Evolutionary conservation across 2,888 invertebrate species (phyloP), one percentile per base, ranked within the genome.

Genomic region (Linnaemya tessellans): DNA sequence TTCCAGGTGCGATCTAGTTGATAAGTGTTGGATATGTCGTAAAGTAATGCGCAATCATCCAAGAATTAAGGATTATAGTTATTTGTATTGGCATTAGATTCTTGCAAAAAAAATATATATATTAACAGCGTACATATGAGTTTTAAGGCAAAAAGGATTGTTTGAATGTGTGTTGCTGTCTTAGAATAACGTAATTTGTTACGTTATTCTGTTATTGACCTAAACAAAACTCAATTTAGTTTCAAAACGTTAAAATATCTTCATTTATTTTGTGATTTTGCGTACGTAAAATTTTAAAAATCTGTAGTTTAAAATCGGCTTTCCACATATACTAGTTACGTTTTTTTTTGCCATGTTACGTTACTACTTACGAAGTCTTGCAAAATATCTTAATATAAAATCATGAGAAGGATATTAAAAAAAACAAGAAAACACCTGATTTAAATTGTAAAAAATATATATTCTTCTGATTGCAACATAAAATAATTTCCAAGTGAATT

Each of bases 21-120:
- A 91, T 90, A 92, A 92, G 89, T 92, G 92, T 90, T 92, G 91
- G 90, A 89, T 92, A 38, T 92, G 92, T 88, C 92, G 92, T 87
- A 92, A 92, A 84, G 92, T 92, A 15, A 84, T 91, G 90, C 90
- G 91, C 75, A 90, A 90, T 83, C 92, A 92, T 90, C 92, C 92
- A 79, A 90, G 89, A 71, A 88, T 92, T 74, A 91, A 90, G 86
- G 92, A 92, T 73, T 92, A 91, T 84, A 89, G 89, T 86, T 91
- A 91, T 80, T 65, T 90, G 49, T 90, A 89, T 87, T 84, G 86
- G 80, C 73, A 75, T 60, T 85, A 74, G 56, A 18, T 8, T 11
- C 0, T 3, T 10, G n/a, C 11, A 49, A 18, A 56, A 35, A 38
- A 41, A n/a, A 13, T 7, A 15, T 43, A 18, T 9, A 13, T 7